Evolutionary conservation across 2,888 invertebrate genomes (phyloP), one percentile per base, ranked within the genome.

Genomic region (Nineta flava): DNA sequence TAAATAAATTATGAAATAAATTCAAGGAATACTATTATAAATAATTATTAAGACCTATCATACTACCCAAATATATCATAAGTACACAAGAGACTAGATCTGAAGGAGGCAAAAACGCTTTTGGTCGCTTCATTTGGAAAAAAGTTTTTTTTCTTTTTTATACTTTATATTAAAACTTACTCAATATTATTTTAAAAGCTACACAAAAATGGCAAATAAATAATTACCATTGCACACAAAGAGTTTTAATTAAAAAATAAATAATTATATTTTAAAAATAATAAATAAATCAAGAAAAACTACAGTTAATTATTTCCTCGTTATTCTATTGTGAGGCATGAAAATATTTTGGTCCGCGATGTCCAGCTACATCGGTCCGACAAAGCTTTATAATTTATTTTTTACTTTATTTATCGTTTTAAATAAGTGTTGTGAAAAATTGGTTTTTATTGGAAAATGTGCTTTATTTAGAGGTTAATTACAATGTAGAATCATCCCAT

Each of bases 301-400:
- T 38, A 38, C 38, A 38, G 7, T 38, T 38, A 38, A 38, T 38
- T 38, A 13, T 21, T 44, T 44, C 44, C 44, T 44, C 44, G 44
- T 19, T 26, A 44, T 44, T 44, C 26, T 34, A 19, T 26, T 38
- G 47, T 47, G 47, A 47, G 44, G 45, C 34, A 41, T 49, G 40
- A 49, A 49, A 49, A 34, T 49, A 49, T 49, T 49, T 63, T 64
- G 65, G 64, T 64, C 65, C 65, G 65, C 65, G 59, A 61, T 59
- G 62, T 65, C 65, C 65, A 65, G 65, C 66, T 65, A 65, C 53
- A 49, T 49, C 49, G 45, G 49, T 49, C 50, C 51, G 50, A 66
- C 62, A 65, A 26, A 65, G 65, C 65, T 45, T 47, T 47, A 43
- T 47, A 47, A 15, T 47, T 47, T 47, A 17, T 35, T 34, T 46